phyloP scores from a whole-genome alignment of 2,888 invertebrate genomes.

The Lasioglossum lativentre region DNA sequence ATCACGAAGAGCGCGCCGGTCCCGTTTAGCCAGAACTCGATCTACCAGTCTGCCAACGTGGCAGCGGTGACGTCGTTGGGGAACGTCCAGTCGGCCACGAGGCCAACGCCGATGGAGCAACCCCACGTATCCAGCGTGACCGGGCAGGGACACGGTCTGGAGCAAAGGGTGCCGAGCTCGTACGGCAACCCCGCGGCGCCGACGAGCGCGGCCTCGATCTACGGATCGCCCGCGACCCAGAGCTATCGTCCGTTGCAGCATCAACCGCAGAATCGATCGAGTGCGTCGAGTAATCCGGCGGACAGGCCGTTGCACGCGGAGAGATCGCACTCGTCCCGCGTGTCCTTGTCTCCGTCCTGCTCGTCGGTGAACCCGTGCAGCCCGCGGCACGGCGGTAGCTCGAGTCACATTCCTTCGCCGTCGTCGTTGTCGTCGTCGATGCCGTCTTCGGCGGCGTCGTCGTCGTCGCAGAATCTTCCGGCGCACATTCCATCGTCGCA shows the following conservation, averaged over 20 bases:
- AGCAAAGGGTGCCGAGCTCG: conserved; percentile 70
- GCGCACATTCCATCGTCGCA: conserved; percentile 80
- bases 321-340: conserved; percentile 60
- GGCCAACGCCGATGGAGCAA: conserved; percentile 73
- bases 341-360: conserved; percentile 68
- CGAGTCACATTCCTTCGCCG: conserved; percentile 81
- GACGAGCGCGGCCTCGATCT: conserved; percentile 51
- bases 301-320: conserved; percentile 61
- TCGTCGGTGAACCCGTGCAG: conserved; percentile 74
- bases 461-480: conserved; percentile 75
- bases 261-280: conserved; percentile 59
- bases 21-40: conserved; percentile 77
- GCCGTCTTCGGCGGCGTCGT: conserved; percentile 53
- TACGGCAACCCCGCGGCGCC: conserved; percentile 52
- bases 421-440: conserved; percentile 45
- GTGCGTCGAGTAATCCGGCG: conserved; percentile 41
- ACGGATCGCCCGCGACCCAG: conserved; percentile 61
- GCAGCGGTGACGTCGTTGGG: conserved; percentile 81
- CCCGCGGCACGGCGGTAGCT: conserved; percentile 73
- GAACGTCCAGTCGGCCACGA: conserved; percentile 71
- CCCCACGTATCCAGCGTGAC: conserved; percentile 35
- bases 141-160: conserved; percentile 65
- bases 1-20: conserved; percentile 81
- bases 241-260: conserved; percentile 66
- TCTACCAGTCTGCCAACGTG: conserved; percentile 79